These are phyloP conservation scores for Elephantulus edwardii DNA, from an alignment of 2,113 vertebrate genomes.

Conservation along the genomic window DNA sequence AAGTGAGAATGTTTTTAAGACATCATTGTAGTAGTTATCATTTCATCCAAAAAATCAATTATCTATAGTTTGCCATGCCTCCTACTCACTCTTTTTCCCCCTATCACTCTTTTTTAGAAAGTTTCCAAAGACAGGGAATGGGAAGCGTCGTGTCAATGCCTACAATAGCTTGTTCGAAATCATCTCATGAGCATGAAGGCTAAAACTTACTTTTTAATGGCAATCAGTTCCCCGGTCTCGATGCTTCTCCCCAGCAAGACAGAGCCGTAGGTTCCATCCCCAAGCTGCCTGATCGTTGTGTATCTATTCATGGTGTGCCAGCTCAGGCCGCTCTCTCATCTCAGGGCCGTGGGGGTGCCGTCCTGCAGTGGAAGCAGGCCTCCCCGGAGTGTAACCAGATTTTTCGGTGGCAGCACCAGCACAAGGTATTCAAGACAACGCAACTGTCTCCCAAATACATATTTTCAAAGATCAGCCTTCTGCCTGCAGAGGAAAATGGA, in stretches of 20 bases:
- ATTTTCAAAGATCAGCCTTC: slow-evolving; percentile 87
- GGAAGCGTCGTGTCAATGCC: neutral
- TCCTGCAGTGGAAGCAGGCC: slow-evolving; percentile 66
- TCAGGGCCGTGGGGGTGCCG: slow-evolving; percentile 74
- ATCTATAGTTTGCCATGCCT: neutral
- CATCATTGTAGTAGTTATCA: neutral
- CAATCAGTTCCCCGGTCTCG: slow-evolving; percentile 96
- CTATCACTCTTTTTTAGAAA: neutral
- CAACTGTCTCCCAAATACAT: slow-evolving; percentile 87
- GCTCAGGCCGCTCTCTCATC: slow-evolving; percentile 75
- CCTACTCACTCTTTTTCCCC: too few relatives aligned
- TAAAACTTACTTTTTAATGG: slow-evolving; percentile 94
- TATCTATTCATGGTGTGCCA: slow-evolving; percentile 94
- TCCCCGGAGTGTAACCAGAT: slow-evolving; percentile 89
- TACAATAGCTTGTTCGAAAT: neutral
- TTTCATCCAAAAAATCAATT: neutral
- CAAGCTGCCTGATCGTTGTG: slow-evolving; percentile 94
- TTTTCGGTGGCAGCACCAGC: slow-evolving; percentile 92
- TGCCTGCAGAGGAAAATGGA: slow-evolving; percentile 68
- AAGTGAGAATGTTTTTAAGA: neutral
- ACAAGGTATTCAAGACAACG: slow-evolving; percentile 82
- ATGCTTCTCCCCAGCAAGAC: slow-evolving; percentile 94
- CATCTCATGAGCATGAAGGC: neutral
- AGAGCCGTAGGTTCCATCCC: slow-evolving; percentile 96
- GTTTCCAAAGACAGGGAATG: neutral